A percentile compares a stretch with the other conserved stretches of the same genome.
phyloP scores from a whole-genome alignment of 1,140 invertebrate species.

The Lucilia cuprina region DNA sequence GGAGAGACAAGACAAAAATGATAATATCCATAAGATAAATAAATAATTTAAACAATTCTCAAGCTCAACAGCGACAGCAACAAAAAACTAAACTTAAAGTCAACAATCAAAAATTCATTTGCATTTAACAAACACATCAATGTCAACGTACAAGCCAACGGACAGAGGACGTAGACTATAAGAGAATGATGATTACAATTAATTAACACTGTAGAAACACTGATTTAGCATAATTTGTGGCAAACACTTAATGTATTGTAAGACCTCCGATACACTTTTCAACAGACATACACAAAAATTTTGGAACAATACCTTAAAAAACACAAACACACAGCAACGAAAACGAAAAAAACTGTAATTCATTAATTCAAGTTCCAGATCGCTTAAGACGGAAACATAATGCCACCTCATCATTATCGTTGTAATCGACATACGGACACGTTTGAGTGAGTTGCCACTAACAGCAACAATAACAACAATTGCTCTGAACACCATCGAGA shows the following conservation, averaged over 20 bases:
- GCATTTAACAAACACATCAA: background rate
- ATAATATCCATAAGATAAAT: background rate
- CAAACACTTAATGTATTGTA: slow-evolving; percentile 20
- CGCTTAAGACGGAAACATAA: slow-evolving; percentile 35
- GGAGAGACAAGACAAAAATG: background rate
- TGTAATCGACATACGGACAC: slow-evolving; percentile 33
- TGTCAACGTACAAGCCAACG: background rate
- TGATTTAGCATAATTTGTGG: slow-evolving; percentile 34
- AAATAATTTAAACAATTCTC: background rate
- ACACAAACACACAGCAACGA: background rate
- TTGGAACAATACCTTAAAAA: background rate
- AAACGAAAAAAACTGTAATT: slow-evolving; percentile 14
- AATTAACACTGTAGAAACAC: slow-evolving; percentile 33
- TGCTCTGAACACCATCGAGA: background rate
- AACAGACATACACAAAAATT: background rate
- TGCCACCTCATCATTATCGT: slow-evolving; percentile 34
- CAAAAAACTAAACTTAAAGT: background rate
- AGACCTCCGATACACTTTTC: background rate
- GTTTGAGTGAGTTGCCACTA: background rate
- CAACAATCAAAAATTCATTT: background rate
- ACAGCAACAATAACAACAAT: background rate
- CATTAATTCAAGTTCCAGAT: slow-evolving; percentile 35
- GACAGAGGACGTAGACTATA: background rate
- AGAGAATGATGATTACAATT: slow-evolving; percentile 21
- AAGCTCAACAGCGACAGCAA: background rate